Evolutionary conservation across 2,797 vertebrate species (phyloP), one percentile per base, ranked within the genome.

Genomic region (Mionectes olivaceus): DNA sequence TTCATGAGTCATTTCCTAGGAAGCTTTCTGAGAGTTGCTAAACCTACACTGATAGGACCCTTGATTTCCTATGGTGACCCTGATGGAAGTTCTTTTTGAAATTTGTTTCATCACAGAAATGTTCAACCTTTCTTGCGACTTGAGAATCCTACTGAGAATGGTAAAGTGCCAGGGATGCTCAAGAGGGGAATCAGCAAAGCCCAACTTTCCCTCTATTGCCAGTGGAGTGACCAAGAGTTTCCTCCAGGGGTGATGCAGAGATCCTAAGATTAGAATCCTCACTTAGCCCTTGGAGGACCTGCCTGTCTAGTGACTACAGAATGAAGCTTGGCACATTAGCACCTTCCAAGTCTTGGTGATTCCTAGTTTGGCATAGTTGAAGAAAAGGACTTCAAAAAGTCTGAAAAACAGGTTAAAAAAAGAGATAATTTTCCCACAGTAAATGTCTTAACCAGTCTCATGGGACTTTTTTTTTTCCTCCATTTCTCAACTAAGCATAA

Each of bases 21-120:
- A 69, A 82, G 10, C 7, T 79, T 23, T 21, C 27, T 4, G 8
- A n/a, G 7, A 76, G 14, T 56, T 82, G 33, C 12, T 60, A 30
- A 73, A 52, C 16, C 7, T 2, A 0, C 8, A 52, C 2, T 4
- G 60, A 91, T 53, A 52, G 28, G 19, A 55, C 4, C 19, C 49
- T 49, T 74, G 18, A 57, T 87, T 87, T 93, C 19, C n/a, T 75
- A 50, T 35, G 35, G 35, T 35, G 35, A 35, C 55, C n/a, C 10
- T 12, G 8, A 47, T 56, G 5, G 19, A 82, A 59, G 3, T 27
- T 78, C 35, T 56, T 77, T 52, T 2, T 25, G 25, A 78, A 46
- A 6, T 50, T 76, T 78, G 2, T 81, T 81, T 90, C 13, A n/a
- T 53, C 7, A 8, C 14, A 83, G 32, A 52, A 85, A 5, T 19